A percentile compares a stretch with the other conserved stretches of the same genome.
Conservation (phyloP, 2,113 vertebrate genomes). For the Psilopogon haemacephalus region DNA sequence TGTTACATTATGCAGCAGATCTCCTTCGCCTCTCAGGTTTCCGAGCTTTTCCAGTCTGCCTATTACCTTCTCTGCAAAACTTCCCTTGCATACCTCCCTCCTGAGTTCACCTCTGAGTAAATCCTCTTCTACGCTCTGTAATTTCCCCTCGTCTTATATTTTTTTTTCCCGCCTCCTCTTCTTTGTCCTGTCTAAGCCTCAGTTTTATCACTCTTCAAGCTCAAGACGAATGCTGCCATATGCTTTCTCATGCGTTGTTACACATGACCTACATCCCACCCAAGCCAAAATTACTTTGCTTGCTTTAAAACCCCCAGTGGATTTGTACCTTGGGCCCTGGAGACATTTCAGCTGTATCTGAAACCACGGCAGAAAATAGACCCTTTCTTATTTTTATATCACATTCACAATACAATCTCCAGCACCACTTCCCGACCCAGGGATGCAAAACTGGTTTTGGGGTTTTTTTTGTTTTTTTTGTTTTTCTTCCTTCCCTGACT, state of each 20-base stretch:
- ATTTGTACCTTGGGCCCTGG: neutral
- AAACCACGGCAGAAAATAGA: neutral
- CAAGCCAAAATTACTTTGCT: conserved; percentile 26
- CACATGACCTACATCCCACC: conserved; percentile 24
- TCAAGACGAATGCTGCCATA: neutral
- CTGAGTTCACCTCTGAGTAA: neutral
- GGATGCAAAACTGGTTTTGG: neutral
- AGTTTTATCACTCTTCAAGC: neutral
- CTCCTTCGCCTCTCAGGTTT: conserved; percentile 38
- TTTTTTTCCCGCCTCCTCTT: neutral
- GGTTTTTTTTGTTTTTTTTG: too few relatives aligned
- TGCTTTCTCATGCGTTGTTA: neutral
- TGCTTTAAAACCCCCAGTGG: neutral
- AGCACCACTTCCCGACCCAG: neutral
- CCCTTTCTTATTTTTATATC: neutral
- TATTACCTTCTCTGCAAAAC: neutral
- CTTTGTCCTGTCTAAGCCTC: neutral
- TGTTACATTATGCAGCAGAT: neutral
- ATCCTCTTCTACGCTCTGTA: neutral
- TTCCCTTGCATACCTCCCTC: neutral
- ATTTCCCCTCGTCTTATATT: neutral
- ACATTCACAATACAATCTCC: neutral
- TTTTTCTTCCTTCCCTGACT: neutral
- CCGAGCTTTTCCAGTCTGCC: conserved; percentile 2
- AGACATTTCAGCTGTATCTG: neutral